Evolutionary conservation across 2,888 invertebrate species (phyloP), one percentile per base, ranked within the genome.

Genomic region (Mylabris sibirica): DNA sequence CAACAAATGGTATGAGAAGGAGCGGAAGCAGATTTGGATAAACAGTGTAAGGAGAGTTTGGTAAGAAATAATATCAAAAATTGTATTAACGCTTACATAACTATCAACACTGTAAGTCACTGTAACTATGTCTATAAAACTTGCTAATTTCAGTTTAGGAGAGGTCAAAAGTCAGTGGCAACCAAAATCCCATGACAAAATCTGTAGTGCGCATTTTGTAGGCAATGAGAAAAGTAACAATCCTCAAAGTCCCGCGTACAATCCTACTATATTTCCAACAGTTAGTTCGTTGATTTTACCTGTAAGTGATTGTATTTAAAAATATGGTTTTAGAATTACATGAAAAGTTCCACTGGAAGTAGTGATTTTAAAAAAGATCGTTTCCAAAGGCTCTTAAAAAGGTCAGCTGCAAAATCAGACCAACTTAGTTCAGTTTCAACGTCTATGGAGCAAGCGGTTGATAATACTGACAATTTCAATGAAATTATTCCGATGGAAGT

Each of bases 161-260:
- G 30, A 2, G 17, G 9, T 4, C 9, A 11, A 26, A 20, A 63
- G 30, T 9, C 20, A 8, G 20, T 63, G 63, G 63, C 8, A 63
- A 20, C 38, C 38, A 35, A 63, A 41, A 44, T 2, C 20, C 20
- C 35, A 34, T n/a, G 11, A 41, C 35, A 63, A 63, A 12, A 63
- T 63, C 9, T 63, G 63, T 41, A 63, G 63, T 63, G 9, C 20
- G 9, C 63, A 63, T 38, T 63, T 63, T 44, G 44, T 63, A 17
- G 63, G 44, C 5, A 44, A 44, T 14, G 26, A 17, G 41, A 63
- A 44, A n/a, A n/a, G 44, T 38, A 63, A 63, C 20, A 17, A 38
- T 30, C 9, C 63, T 2, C 44, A 44, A 38, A 38, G 30, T 63
- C 63, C 63, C 2, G 12, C 63, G 20, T 63, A 38, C 20, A 35